Base-by-base conservation (phyloP, 1,140 invertebrate species). In the Bilobella aurantiaca region DNA sequence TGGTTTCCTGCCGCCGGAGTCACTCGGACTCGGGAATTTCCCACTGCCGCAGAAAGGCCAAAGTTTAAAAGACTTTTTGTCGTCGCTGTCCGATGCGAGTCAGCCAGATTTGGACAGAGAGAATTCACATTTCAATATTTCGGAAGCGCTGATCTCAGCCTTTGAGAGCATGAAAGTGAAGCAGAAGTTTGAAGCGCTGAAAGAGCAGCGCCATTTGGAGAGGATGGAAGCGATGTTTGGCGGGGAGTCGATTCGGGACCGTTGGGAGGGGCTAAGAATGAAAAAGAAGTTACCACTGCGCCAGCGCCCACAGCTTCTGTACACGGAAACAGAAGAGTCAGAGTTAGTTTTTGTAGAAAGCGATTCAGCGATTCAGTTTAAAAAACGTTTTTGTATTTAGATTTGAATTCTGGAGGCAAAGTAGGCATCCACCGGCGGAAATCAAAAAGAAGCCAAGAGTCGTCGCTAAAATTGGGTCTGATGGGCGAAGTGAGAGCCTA, bases 111-210 rank as follows among this genome's bases (percentile, higher is more conserved):
- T 92, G 59, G 89, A 91, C 70, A 82, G 87, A 74, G 90, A 93
- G 79, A 92, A 91, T 78, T 88, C 89, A 0, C 90, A 93, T 77
- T 93, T 93, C 76, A 86, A 82, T 73, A 86, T 91, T 65, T 89
- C 85, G 8, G 90, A 93, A 78, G 89, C 88, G 0, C 82, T 91
- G 72, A 91, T 93, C 71, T 83, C 87, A 56, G 89, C 87, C 34
- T 88, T 92, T 62, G 90, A 91, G 77, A 68, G 63, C 37, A 77
- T 70, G 25, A 64, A 64, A 59, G 68, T 70, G 32, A 61, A 79
- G 65, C 58, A 67, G 46, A 62, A 69, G 58, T 23, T 25, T 23
- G 70, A 66, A 18, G 34, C 61, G 49, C 46, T 61, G 12, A 28
- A 57, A 25, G 60, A 69, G 30, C 57, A 63, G 27, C 37, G 47